A percentile compares a stretch with the other conserved stretches of the same genome.
These are phyloP conservation scores for Apodemus agrarius DNA, from an alignment of 2,797 vertebrate genomes.

Conservation along the genomic window DNA sequence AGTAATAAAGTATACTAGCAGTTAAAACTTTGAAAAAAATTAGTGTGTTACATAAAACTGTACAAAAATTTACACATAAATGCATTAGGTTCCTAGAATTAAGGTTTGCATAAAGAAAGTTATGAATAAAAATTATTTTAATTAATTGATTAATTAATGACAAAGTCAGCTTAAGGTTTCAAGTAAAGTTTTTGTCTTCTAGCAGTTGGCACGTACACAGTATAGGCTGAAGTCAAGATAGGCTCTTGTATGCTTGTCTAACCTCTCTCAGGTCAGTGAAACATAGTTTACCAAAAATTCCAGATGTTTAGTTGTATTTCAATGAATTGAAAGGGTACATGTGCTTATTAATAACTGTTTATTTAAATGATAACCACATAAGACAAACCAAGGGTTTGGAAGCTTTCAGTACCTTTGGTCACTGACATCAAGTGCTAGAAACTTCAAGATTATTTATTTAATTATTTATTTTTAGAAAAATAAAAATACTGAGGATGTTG, in stretches of 20 bases:
- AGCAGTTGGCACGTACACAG: neutral
- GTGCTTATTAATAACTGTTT: conserved; percentile 34
- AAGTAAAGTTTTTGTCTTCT: neutral
- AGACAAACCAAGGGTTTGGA: conserved; percentile 49
- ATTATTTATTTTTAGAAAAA: conserved; percentile 40
- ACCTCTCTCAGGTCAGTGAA: conserved; percentile 28
- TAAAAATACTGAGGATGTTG: conserved; percentile 18
- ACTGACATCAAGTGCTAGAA: conserved; percentile 25
- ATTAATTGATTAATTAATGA: neutral
- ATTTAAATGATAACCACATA: conserved; percentile 38
- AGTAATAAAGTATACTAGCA: neutral
- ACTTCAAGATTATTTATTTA: conserved; percentile 48
- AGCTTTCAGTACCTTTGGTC: conserved; percentile 29
- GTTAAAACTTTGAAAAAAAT: neutral
- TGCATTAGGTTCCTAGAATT: neutral
- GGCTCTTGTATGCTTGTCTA: neutral
- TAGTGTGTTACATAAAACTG: neutral
- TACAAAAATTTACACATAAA: neutral
- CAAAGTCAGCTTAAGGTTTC: neutral
- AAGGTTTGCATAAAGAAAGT: neutral
- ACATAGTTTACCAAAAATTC: conserved; percentile 37
- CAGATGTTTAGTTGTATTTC: neutral
- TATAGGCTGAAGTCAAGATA: neutral
- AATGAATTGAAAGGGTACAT: conserved; percentile 29
- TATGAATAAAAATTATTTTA: neutral